Percentiles rank a stretch among this genome's conserved stretches.
Evolutionary conservation across 1,140 invertebrate species (phyloP).

Genomic region (Pseudomyrmex gracilis): DNA sequence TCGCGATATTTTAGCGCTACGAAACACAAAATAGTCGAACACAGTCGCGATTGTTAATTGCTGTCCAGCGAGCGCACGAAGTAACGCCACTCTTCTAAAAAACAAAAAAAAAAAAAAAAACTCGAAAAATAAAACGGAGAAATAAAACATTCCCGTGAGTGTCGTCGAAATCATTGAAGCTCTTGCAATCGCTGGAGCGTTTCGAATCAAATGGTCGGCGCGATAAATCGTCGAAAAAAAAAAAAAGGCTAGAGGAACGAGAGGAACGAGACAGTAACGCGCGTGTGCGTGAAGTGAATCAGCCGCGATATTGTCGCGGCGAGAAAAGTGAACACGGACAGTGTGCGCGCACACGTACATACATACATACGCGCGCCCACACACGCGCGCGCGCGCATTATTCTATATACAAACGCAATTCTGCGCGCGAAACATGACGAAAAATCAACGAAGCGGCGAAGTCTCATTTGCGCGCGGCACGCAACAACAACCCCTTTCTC

Average conservation of each 20-base stretch:
- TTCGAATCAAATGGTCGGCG: slow-evolving; percentile 33
- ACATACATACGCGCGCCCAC: neutral
- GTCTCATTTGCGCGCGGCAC: slow-evolving; percentile 38
- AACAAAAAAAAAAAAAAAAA: slow-evolving; percentile 1
- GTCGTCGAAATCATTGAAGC: slow-evolving; percentile 49
- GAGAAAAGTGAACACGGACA: neutral
- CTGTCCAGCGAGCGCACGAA: neutral
- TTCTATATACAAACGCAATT: neutral
- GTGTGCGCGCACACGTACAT: neutral
- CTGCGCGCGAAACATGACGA: slow-evolving; percentile 25
- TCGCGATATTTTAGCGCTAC: neutral
- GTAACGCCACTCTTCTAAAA: slow-evolving; percentile 35
- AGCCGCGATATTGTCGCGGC: slow-evolving; percentile 25
- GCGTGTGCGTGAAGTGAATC: slow-evolving; percentile 39
- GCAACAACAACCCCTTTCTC: slow-evolving; percentile 43
- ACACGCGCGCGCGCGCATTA: neutral
- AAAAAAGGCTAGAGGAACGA: neutral
- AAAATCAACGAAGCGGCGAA: slow-evolving; percentile 44
- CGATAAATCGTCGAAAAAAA: slow-evolving; percentile 23
- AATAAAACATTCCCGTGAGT: slow-evolving; percentile 47
- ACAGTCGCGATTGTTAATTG: slow-evolving; percentile 37
- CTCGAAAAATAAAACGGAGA: slow-evolving; percentile 11
- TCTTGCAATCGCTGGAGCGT: slow-evolving; percentile 29
- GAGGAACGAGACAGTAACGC: slow-evolving; percentile 27
- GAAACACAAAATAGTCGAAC: slow-evolving; percentile 3